A percentile compares a stretch with the other conserved stretches of the same genome.
phyloP scores from a whole-genome alignment of 2,797 vertebrate species.

The Eutrigla gurnardus region DNA sequence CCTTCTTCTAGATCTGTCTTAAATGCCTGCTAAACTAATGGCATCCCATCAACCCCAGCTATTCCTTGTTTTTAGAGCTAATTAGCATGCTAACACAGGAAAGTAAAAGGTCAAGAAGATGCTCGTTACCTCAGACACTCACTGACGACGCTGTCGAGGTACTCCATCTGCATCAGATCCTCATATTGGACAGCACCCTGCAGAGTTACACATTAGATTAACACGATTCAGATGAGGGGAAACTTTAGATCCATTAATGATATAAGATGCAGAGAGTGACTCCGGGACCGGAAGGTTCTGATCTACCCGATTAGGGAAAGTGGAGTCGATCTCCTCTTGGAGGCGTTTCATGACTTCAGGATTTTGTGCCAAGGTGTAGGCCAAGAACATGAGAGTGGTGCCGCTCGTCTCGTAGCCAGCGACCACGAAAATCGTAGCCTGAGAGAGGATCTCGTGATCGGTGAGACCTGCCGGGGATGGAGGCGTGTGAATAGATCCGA shows the following conservation, averaged over 20 bases:
- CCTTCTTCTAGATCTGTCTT: not conserved
- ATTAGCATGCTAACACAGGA: not conserved
- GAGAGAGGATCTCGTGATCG: constrained; percentile 86
- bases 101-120: constrained; percentile 42
- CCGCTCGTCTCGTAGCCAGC: constrained; percentile 85
- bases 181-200: constrained; percentile 76
- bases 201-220: constrained; percentile 34
- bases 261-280: not conserved
- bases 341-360: constrained; percentile 81
- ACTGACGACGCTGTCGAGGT: constrained; percentile 79
- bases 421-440: constrained; percentile 78
- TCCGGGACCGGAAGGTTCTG: not conserved
- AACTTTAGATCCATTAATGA: not conserved
- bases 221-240: not conserved
- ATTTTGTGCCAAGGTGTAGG: constrained; percentile 83
- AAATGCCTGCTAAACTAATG: not conserved
- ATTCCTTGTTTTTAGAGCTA: too few species aligned
- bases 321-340: constrained; percentile 81
- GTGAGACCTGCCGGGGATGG: constrained; percentile 78
- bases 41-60: too few species aligned
- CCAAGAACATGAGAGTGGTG: constrained; percentile 75
- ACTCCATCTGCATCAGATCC: constrained; percentile 82
- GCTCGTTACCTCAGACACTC: constrained; percentile 69
- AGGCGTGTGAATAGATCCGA: constrained; percentile 7
- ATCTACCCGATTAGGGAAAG: constrained; percentile 83